These are phyloP conservation scores for Heliconius melpomene DNA, from an alignment of 1,140 invertebrate genomes.

Conservation along the genomic window DNA sequence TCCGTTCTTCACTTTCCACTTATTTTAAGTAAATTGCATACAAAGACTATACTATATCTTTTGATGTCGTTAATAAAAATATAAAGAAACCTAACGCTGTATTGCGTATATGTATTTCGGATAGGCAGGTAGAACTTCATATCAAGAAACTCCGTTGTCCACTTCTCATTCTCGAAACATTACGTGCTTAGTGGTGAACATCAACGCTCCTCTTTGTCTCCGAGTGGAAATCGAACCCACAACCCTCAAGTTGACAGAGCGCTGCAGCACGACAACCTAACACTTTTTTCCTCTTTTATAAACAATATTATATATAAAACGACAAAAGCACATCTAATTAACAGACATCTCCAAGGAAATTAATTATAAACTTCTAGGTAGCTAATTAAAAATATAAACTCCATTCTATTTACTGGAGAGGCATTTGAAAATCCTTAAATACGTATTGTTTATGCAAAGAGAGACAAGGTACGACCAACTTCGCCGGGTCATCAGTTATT, in stretches of 20 bases:
- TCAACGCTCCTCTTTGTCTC: neutral
- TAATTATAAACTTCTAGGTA: neutral
- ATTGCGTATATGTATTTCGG: too few relatives aligned
- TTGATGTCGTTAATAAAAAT: too few relatives aligned
- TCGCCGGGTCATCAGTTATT: constrained; percentile 41
- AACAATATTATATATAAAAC: neutral
- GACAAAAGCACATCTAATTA: neutral
- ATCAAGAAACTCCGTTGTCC: too few relatives aligned
- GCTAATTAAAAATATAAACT: constrained; percentile 16
- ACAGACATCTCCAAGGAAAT: constrained; percentile 4
- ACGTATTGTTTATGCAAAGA: constrained; percentile 29
- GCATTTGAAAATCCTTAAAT: constrained; percentile 24
- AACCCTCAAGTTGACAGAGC: neutral
- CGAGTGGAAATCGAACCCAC: neutral
- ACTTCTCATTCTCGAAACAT: neutral
- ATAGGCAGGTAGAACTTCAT: too few relatives aligned
- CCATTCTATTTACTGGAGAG: constrained; percentile 5
- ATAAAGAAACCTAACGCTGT: neutral
- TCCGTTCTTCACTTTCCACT: too few relatives aligned
- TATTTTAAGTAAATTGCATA: too few relatives aligned
- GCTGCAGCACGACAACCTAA: neutral
- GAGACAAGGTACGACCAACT: constrained; percentile 17
- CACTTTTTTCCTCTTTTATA: neutral
- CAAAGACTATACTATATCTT: too few relatives aligned
- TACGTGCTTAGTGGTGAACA: neutral